Percentiles rank a stretch among this genome's conserved stretches.
phyloP scores from a whole-genome alignment of 2,113 vertebrate species.

The Sinocyclocheilus anophthalmus region DNA sequence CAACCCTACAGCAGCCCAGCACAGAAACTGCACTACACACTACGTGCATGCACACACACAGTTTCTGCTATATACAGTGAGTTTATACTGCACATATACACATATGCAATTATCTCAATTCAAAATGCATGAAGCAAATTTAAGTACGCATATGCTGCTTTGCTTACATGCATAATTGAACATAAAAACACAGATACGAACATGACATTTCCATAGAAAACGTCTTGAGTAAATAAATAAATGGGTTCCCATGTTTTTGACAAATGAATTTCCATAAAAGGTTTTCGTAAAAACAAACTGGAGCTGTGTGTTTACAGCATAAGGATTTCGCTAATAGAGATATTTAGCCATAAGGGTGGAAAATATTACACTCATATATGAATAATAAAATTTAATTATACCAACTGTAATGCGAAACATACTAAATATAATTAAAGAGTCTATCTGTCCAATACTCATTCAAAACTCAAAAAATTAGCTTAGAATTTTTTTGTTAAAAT shows the following conservation, averaged over 20 bases:
- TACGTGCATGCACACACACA: slow-evolving; percentile 15
- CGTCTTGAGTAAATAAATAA: background rate
- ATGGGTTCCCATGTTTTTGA: background rate
- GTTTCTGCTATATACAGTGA: background rate
- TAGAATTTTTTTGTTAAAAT: no score
- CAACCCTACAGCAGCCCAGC: background rate
- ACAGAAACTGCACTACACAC: background rate
- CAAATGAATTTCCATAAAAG: no score
- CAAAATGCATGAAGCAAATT: slow-evolving; percentile 63
- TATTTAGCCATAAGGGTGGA: no score
- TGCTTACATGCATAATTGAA: slow-evolving; percentile 7
- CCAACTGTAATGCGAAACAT: no score
- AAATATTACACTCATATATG: background rate
- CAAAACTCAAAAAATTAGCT: no score
- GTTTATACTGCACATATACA: slow-evolving; percentile 1
- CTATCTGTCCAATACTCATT: no score
- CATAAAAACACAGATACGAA: background rate
- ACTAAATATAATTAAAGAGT: no score
- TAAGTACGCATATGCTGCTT: background rate
- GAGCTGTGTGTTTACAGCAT: background rate
- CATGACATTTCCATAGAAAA: background rate
- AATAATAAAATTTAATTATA: no score
- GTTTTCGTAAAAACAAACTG: no score
- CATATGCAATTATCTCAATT: slow-evolving; percentile 51
- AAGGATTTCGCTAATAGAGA: no score